Conservation (phyloP, 2,797 vertebrate genomes). For the Paramormyrops hopkinsi region DNA sequence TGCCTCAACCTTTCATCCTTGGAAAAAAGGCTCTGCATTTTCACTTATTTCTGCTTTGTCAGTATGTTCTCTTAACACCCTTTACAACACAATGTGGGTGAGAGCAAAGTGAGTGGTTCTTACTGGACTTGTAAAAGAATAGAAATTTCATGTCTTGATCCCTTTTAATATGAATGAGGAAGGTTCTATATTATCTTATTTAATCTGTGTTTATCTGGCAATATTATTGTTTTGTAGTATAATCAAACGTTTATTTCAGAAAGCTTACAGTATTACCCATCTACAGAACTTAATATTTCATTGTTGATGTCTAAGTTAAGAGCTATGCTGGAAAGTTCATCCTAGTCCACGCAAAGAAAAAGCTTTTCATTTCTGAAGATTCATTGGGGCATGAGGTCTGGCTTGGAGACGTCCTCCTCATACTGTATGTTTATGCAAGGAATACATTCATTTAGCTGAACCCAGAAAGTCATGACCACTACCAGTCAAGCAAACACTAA, state of each 20-base stretch:
- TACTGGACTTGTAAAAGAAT: neutral
- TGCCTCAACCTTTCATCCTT: conserved; percentile 22
- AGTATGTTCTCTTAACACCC: conserved; percentile 11
- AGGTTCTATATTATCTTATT: neutral
- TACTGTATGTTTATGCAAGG: neutral
- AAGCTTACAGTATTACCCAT: neutral
- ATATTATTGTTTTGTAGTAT: neutral
- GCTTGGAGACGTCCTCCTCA: neutral
- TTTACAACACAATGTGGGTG: neutral
- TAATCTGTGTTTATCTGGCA: neutral
- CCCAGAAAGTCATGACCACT: neutral
- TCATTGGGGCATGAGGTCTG: neutral
- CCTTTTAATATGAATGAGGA: neutral
- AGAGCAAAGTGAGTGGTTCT: neutral
- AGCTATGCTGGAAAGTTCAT: neutral
- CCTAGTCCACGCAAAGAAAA: neutral
- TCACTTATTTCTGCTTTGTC: neutral
- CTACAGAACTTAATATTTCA: neutral
- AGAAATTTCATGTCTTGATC: neutral
- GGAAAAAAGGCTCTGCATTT: neutral
- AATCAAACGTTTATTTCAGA: neutral
- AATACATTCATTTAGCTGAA: neutral
- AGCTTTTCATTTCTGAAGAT: neutral
- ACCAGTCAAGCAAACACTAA: neutral
- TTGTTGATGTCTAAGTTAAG: neutral